phyloP scores from a whole-genome alignment of 2,888 invertebrate species.

The Drosophila imparisetae region DNA sequence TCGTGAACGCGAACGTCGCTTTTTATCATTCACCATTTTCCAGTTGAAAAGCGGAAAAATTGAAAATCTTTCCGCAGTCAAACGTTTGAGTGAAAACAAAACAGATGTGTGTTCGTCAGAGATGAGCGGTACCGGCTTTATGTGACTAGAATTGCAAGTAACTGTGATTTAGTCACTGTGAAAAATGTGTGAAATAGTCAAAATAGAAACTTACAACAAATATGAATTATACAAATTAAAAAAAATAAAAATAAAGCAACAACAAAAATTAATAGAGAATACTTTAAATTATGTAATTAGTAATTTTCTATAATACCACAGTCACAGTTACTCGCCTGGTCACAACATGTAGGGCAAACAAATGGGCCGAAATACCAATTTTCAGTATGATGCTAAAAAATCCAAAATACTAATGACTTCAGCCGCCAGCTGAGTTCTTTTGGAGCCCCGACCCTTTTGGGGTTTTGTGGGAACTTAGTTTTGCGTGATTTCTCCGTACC shows the following conservation, averaged over 20 bases:
- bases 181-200: neutral
- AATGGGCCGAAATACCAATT: neutral
- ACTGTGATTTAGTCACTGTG: conserved; percentile 20
- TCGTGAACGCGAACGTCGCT: conserved; percentile 86
- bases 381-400: conserved; percentile 11
- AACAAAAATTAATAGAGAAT: neutral
- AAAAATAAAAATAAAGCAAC: no score
- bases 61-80: conserved; percentile 10
- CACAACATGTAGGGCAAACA: neutral
- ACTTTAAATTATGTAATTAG: neutral
- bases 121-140: conserved; percentile 24
- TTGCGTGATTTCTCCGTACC: conserved; percentile 52
- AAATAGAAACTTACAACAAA: neutral
- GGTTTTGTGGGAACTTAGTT: conserved; percentile 47
- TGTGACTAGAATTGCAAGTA: neutral
- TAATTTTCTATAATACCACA: neutral
- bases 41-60: neutral
- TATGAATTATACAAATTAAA: neutral
- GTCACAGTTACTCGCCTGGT: neutral
- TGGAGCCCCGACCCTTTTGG: conserved; percentile 44
- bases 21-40: conserved; percentile 85
- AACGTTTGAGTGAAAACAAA: conserved; percentile 48
- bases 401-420: conserved; percentile 7
- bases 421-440: conserved; percentile 39
- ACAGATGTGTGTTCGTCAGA: conserved; percentile 35